Evolutionary conservation across 2,113 vertebrate species (phyloP).

Genomic region (Carassius carassius): DNA sequence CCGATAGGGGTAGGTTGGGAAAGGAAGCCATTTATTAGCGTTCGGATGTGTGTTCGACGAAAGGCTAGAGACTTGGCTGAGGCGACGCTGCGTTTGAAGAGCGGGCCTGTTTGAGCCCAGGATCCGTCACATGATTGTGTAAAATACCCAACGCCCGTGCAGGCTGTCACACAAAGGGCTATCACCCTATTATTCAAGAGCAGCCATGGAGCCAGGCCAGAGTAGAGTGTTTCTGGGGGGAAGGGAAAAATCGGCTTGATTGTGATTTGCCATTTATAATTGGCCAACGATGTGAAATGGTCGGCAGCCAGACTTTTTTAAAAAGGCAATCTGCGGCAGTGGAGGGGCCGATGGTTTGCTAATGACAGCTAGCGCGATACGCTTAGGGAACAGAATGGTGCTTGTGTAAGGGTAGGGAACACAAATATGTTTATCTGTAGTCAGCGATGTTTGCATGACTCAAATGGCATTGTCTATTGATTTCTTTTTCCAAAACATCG

Average conservation of each 20-base stretch:
- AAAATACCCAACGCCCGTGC: constrained; percentile 62
- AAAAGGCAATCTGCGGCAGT: constrained; percentile 76
- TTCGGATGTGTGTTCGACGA: constrained; percentile 47
- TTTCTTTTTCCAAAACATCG: constrained; percentile 44
- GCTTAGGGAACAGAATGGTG: constrained; percentile 66
- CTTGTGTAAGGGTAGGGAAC: constrained; percentile 59
- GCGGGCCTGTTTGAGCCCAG: constrained; percentile 49
- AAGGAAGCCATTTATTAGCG: constrained; percentile 46
- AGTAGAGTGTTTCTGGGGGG: constrained; percentile 57
- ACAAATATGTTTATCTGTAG: constrained; percentile 63
- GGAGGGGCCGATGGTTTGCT: constrained; percentile 73
- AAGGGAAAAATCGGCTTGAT: constrained; percentile 67
- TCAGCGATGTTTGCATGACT: constrained; percentile 55
- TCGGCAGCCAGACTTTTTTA: constrained; percentile 68
- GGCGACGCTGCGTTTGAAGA: constrained; percentile 37
- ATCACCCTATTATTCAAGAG: constrained; percentile 73
- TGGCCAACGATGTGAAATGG: constrained; percentile 72
- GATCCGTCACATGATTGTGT: constrained; percentile 57
- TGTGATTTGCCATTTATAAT: constrained; percentile 77
- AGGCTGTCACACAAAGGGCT: constrained; percentile 71
- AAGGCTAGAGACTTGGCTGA: constrained; percentile 46
- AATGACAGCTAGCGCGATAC: constrained; percentile 73
- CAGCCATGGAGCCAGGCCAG: constrained; percentile 71
- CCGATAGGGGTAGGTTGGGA: constrained; percentile 35
- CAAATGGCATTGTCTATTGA: constrained; percentile 58